Conservation (phyloP, 1,140 invertebrate genomes). For the Heliothis subflexa region DNA sequence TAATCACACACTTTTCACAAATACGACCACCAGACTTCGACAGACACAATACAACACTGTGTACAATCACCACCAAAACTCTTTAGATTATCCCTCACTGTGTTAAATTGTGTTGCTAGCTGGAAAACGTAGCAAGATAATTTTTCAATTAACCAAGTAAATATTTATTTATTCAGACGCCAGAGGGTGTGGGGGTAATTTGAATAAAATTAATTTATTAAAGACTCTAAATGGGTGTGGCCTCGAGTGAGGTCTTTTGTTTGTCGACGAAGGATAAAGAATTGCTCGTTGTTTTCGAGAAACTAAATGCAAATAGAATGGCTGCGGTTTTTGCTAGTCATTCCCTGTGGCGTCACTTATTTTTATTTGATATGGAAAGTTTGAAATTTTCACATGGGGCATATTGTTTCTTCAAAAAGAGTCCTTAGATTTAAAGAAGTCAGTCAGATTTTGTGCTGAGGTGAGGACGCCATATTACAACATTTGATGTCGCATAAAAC, state of each 20-base stretch:
- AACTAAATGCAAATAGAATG: constrained; percentile 12
- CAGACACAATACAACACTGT: neutral
- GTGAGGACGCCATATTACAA: no score
- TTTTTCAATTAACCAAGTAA: constrained; percentile 46
- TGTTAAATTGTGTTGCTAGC: neutral
- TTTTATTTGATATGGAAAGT: neutral
- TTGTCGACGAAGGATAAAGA: constrained; percentile 8
- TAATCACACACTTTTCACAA: constrained; percentile 2
- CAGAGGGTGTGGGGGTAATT: constrained; percentile 14
- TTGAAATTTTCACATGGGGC: neutral
- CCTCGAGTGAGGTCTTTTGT: constrained; percentile 26
- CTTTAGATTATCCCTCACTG: neutral
- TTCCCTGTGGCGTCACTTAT: no score
- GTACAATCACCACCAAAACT: neutral
- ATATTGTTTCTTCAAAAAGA: no score
- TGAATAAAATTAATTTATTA: constrained; percentile 46
- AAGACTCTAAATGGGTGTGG: constrained; percentile 8
- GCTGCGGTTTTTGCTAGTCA: neutral
- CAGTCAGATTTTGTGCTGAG: no score
- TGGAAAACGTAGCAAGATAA: constrained; percentile 29
- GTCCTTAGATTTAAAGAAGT: no score
- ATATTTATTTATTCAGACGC: constrained; percentile 44
- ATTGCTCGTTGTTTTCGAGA: neutral
- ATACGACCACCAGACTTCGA: no score
- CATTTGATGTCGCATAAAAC: no score